Evolutionary conservation across 1,140 invertebrate genomes (phyloP), one percentile per base, ranked within the genome.

Genomic region (Halesus radiatus): DNA sequence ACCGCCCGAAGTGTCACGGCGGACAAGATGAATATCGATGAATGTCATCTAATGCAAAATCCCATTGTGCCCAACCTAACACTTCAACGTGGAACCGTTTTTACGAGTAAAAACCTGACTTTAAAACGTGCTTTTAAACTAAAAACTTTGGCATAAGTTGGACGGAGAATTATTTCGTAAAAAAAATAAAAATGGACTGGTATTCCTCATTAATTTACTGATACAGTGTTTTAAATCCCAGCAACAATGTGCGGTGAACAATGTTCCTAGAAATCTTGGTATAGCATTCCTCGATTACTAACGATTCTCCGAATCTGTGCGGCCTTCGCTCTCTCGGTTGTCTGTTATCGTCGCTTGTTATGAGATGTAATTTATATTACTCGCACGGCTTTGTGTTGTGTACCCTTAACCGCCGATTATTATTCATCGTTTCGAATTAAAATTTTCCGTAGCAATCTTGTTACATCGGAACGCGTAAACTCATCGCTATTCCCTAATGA

Each of bases 221-320:
- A 68, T 18, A 37, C 32, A n/a, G 2, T 18, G 20, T 68, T 45
- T 3, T 50, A 37, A 32, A 22, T 6, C 32, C 8, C 37, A 22
- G 37, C n/a, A n/a, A n/a, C n/a, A n/a, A n/a, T n/a, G 37, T 70
- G 66, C 29, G 66, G 45, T 70, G 20, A 70, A 70, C 26, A 53
- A 26, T 53, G 20, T 72, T 53, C 68, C 22, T n/a, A 53, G 68
- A 72, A 53, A 3, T 72, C 16, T 72, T 29, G 13, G 37, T 45
- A 45, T 13, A 45, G 37, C 13, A 66, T 72, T 52, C 68, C 45
- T 72, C n/a, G 54, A 75, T 58, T 56, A 45, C 72, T 56, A 58
- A 75, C 6, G 58, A 18, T 75, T 75, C 72, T 18, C 23, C 23
- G 53, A 75, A 75, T 29, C 54, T 15, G 20, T 54, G 72, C 54